Percentiles rank a stretch among this genome's conserved stretches.
Evolutionary conservation across 2,113 vertebrate genomes (phyloP).

Genomic region (Chaenocephalus aceratus): DNA sequence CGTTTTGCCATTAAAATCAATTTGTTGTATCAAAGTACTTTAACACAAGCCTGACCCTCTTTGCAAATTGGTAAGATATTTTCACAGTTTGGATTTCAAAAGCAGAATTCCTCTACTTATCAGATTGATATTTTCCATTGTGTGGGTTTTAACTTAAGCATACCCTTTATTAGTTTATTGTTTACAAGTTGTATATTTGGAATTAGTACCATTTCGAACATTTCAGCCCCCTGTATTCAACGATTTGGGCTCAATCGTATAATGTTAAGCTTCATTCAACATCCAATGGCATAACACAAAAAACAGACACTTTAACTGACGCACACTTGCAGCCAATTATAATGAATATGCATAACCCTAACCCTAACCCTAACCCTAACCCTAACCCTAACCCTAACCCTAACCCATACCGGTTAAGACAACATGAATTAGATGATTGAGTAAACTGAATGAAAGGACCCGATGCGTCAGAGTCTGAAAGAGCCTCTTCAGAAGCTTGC

Average conservation of each 20-base stretch:
- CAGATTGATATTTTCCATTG: not conserved
- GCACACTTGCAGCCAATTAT: not conserved
- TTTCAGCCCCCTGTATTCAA: not conserved
- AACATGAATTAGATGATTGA: not conserved
- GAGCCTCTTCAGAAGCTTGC: not conserved
- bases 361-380: too few relatives aligned
- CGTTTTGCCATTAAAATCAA: too few relatives aligned
- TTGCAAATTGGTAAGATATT: not conserved
- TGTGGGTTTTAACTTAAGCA: not conserved
- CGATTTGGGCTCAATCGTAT: not conserved
- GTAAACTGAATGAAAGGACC: not conserved
- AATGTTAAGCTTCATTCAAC: not conserved
- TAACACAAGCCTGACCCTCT: not conserved
- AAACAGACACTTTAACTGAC: not conserved
- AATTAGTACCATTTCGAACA: not conserved
- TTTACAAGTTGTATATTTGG: not conserved
- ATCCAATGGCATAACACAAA: not conserved
- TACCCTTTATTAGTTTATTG: not conserved
- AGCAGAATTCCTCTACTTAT: not conserved
- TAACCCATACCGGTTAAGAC: not conserved
- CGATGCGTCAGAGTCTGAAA: not conserved
- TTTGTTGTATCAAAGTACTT: too few relatives aligned
- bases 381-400: too few relatives aligned
- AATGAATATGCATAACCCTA: too few relatives aligned
- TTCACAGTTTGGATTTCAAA: not conserved